A percentile compares a stretch with the other conserved stretches of the same genome.
Conservation (phyloP, 2,113 vertebrate species). For the Sorex araneus region DNA sequence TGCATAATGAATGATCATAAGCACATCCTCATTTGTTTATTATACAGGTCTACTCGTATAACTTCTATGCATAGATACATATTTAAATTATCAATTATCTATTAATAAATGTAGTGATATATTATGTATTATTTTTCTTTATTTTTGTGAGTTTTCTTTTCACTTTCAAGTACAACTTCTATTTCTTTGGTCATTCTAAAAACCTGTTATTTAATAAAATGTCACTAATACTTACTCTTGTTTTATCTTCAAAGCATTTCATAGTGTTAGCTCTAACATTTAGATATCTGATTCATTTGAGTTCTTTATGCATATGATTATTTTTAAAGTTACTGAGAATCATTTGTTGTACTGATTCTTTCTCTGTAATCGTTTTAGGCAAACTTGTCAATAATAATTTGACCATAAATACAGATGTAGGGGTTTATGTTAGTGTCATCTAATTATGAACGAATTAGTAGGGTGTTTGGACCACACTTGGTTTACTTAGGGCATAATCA, state of each 20-base stretch:
- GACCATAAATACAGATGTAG: conserved; percentile 44
- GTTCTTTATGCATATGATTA: neutral
- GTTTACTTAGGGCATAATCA: too few relatives aligned
- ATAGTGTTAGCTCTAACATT: neutral
- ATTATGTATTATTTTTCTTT: conserved; percentile 12
- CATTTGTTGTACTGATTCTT: neutral
- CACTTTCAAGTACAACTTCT: conserved; percentile 40
- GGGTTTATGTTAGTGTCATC: conserved; percentile 12
- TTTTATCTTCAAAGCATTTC: conserved; percentile 6
- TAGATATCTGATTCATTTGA: neutral
- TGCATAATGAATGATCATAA: conserved; percentile 14
- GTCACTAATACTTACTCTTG: neutral
- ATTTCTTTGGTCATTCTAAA: neutral
- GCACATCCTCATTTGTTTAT: conserved; percentile 2
- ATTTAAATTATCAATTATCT: too few relatives aligned
- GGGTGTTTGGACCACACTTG: conserved; percentile 21
- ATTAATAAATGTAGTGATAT: neutral
- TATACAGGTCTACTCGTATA: neutral
- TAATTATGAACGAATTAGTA: conserved; percentile 26
- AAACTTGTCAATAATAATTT: conserved; percentile 30
- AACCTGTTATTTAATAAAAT: neutral
- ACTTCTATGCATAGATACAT: neutral
- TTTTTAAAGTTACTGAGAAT: too few relatives aligned
- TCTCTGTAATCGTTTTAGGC: neutral
- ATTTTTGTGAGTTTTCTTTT: conserved; percentile 1